These are phyloP conservation scores for Pristionchus japonicus DNA, from an alignment of 2,888 invertebrate genomes.

Conservation along the genomic window DNA sequence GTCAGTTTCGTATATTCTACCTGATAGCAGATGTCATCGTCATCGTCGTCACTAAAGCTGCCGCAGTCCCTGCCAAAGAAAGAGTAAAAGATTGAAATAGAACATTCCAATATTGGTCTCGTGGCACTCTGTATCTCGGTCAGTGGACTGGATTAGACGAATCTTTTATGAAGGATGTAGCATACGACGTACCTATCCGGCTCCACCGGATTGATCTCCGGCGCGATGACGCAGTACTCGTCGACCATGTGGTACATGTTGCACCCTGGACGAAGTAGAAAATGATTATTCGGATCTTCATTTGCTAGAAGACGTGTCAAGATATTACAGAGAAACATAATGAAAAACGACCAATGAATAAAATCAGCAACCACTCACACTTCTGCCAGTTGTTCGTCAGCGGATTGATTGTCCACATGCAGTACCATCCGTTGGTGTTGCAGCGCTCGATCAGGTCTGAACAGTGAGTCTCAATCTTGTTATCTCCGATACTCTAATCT, in stretches of 20 bases:
- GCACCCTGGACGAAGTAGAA: neutral
- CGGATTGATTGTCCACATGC: neutral
- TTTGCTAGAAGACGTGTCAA: neutral
- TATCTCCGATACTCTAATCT: too few relatives aligned
- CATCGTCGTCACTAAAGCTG: neutral
- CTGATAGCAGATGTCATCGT: slow-evolving; percentile 15
- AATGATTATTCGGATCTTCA: too few relatives aligned
- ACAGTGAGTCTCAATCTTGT: too few relatives aligned
- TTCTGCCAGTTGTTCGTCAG: neutral
- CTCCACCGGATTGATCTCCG: neutral
- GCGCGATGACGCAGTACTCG: neutral
- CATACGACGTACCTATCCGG: neutral
- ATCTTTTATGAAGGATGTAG: too few relatives aligned
- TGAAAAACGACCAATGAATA: too few relatives aligned
- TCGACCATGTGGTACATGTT: neutral
- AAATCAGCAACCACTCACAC: neutral
- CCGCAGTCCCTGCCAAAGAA: neutral
- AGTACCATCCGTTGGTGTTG: neutral
- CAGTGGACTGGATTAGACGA: too few relatives aligned
- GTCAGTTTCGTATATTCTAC: too few relatives aligned
- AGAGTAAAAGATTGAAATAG: too few relatives aligned
- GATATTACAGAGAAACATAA: neutral
- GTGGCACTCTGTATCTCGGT: too few relatives aligned
- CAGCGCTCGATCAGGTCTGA: neutral
- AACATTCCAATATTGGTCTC: too few relatives aligned